Evolutionary conservation across 37 sponge, comb jelly and placozoan genomes (phyloP).

Genomic region (Petrosia ficiformis): DNA sequence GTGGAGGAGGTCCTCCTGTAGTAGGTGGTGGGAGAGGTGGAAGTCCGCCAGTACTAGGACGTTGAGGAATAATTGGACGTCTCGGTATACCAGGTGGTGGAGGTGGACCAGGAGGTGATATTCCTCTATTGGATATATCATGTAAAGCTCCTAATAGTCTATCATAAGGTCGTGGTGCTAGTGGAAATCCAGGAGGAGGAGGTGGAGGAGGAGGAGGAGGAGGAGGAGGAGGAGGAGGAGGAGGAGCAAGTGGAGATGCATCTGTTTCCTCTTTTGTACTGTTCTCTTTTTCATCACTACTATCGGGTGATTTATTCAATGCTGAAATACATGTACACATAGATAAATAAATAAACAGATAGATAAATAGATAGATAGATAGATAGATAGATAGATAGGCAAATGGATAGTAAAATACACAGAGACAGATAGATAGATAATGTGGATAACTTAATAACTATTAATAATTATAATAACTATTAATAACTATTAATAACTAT

Average conservation of each 20-base stretch:
- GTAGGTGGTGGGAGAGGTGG: slow-evolving; percentile 2
- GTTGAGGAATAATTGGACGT: neutral
- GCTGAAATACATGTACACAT: too few relatives aligned
- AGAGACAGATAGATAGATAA: too few relatives aligned
- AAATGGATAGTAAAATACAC: too few relatives aligned
- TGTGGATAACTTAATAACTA: too few relatives aligned
- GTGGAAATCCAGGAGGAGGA: neutral
- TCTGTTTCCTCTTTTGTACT: neutral
- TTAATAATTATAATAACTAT: too few relatives aligned
- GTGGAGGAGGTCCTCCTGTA: neutral
- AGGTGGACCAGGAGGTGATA: neutral
- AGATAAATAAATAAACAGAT: too few relatives aligned
- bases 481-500: too few relatives aligned
- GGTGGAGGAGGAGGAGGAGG: neutral
- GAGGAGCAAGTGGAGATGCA: neutral
- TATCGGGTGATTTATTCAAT: neutral
- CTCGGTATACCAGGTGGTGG: neutral
- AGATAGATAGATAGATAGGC: too few relatives aligned
- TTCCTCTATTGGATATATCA: too few relatives aligned
- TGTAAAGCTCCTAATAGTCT: too few relatives aligned
- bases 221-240: slow-evolving; percentile 1
- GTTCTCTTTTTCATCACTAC: neutral
- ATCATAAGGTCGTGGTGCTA: too few relatives aligned
- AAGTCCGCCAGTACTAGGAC: neutral
- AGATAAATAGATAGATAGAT: too few relatives aligned